Evolutionary conservation across 2,113 vertebrate species (phyloP).

Genomic region (Malurus alboscapulatus): DNA sequence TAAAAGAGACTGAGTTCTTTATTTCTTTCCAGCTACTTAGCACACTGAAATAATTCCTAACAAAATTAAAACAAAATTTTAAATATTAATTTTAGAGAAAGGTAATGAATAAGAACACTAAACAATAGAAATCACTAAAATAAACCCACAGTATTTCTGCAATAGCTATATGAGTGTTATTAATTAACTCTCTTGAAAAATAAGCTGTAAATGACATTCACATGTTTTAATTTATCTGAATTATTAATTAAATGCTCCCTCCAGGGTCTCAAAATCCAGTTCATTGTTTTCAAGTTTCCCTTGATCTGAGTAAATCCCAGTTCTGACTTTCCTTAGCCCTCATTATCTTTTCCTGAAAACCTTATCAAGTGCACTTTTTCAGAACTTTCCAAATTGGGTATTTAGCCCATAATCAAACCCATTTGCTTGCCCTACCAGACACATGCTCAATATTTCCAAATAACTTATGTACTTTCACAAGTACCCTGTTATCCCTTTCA

Average conservation of each 20-base stretch:
- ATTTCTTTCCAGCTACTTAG: background rate
- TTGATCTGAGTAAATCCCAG: background rate
- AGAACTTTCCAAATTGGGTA: background rate
- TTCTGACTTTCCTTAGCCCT: background rate
- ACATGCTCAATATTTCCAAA: background rate
- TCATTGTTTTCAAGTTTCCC: background rate
- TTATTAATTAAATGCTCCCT: background rate
- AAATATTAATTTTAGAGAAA: background rate
- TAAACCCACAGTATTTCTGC: background rate
- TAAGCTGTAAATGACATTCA: background rate
- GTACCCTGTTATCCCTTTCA: background rate
- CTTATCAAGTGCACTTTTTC: background rate
- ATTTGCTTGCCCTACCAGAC: background rate
- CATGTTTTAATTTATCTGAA: background rate
- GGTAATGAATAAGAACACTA: background rate
- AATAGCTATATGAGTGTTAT: background rate
- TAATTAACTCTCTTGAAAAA: background rate
- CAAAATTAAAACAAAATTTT: background rate
- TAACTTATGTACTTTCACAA: background rate
- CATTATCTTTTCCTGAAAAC: background rate
- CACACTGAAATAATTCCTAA: background rate
- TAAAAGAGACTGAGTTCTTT: background rate
- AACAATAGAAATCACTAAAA: background rate
- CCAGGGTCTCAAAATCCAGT: background rate
- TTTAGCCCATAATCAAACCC: background rate